Percentiles rank a stretch among this genome's conserved stretches.
Evolutionary conservation across 2,113 vertebrate genomes (phyloP).

Genomic region (Dunckerocampus dactyliophorus): DNA sequence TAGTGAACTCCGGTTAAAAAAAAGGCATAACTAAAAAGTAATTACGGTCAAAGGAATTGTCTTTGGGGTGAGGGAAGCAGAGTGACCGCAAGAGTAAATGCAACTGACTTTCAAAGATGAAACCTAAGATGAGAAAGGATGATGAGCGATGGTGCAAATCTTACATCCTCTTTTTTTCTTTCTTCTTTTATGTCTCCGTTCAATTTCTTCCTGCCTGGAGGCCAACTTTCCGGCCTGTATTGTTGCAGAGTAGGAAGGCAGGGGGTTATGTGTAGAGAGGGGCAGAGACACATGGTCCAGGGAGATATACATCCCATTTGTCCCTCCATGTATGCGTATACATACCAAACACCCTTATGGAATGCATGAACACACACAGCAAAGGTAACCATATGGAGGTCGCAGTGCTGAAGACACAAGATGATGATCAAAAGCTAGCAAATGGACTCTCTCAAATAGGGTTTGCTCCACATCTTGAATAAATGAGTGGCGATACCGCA

Average conservation of each 20-base stretch:
- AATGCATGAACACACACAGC: background rate
- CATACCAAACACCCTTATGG: background rate
- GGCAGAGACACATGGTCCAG: background rate
- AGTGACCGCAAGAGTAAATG: background rate
- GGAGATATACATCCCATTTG: slow-evolving; percentile 5
- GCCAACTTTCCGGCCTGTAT: background rate
- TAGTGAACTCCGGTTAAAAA: background rate
- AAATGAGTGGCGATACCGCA: slow-evolving; percentile 26
- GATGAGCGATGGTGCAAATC: slow-evolving; percentile 11
- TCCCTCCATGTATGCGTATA: slow-evolving; percentile 3
- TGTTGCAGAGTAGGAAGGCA: background rate
- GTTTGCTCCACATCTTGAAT: slow-evolving; percentile 44
- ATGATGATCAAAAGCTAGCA: slow-evolving; percentile 42
- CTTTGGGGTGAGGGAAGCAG: background rate
- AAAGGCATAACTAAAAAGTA: background rate
- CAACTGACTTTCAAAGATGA: slow-evolving; percentile 12
- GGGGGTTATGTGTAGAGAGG: background rate
- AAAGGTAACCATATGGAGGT: background rate
- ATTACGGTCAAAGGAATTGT: background rate
- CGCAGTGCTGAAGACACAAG: slow-evolving; percentile 17
- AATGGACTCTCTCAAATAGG: slow-evolving; percentile 57
- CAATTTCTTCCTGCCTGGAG: background rate
- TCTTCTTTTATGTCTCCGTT: background rate
- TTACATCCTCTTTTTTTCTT: background rate
- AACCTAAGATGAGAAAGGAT: background rate